phyloP scores from a whole-genome alignment of 2,113 vertebrate genomes.

The Fregata magnificens region DNA sequence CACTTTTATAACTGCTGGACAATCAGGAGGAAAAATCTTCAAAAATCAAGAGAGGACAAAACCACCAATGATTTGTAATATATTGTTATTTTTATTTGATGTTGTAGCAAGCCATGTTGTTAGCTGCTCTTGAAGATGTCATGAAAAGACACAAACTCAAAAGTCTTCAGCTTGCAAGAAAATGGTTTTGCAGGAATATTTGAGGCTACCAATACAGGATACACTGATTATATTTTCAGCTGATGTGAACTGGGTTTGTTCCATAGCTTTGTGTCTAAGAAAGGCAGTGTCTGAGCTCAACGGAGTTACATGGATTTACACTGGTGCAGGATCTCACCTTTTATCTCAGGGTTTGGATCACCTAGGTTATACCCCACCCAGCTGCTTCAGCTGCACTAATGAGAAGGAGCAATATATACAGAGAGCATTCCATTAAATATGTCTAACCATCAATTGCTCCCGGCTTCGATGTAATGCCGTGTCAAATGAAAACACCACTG shows the following conservation, averaged over 20 bases:
- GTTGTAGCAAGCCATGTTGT: neutral
- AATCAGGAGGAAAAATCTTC: neutral
- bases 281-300: neutral
- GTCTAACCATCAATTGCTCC: neutral
- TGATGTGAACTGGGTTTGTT: neutral
- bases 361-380: neutral
- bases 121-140: neutral
- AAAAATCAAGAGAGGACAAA: neutral
- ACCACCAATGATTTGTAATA: neutral
- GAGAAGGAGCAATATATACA: neutral
- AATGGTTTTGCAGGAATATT: neutral
- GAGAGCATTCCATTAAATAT: neutral
- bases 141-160: neutral
- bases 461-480: neutral
- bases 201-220: neutral
- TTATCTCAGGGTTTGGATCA: neutral
- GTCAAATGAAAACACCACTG: neutral
- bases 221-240: neutral
- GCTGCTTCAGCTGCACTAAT: neutral
- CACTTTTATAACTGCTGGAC: neutral
- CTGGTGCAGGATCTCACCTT: neutral
- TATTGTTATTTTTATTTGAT: neutral
- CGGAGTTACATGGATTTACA: neutral
- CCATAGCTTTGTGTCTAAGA: neutral
- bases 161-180: neutral